phyloP scores from a whole-genome alignment of 2,888 invertebrate genomes.

The Oligia strigilis region DNA sequence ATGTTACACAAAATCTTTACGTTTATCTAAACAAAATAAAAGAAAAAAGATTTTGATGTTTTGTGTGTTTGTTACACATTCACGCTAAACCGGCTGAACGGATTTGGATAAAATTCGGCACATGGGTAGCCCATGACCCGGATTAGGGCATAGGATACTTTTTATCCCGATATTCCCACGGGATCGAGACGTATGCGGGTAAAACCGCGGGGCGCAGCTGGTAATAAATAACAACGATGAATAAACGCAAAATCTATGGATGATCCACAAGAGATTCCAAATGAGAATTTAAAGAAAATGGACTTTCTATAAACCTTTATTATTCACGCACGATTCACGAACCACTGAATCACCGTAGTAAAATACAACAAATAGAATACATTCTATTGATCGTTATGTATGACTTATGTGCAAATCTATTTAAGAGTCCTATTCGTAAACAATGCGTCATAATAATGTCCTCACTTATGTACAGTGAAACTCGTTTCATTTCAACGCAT shows the following conservation, averaged over 20 bases:
- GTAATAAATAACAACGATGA: not conserved
- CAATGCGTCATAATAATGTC: slow-evolving; percentile 37
- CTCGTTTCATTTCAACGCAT: slow-evolving; percentile 13
- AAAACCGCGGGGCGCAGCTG: no score
- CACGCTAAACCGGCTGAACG: no score
- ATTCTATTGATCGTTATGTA: slow-evolving; percentile 15
- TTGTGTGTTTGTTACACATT: no score
- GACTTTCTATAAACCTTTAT: not conserved
- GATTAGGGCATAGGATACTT: no score
- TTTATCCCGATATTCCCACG: no score
- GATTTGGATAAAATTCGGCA: no score
- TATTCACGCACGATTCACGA: not conserved
- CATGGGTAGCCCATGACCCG: no score
- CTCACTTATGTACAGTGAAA: not conserved
- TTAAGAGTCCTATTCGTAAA: slow-evolving; percentile 42
- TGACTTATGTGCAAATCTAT: slow-evolving; percentile 31
- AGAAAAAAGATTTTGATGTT: no score
- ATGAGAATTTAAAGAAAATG: not conserved
- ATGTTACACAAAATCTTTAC: not conserved
- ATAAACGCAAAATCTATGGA: not conserved
- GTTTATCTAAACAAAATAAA: no score
- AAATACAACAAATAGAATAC: slow-evolving; percentile 1
- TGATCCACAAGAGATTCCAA: not conserved
- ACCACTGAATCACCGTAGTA: not conserved
- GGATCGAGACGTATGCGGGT: no score